phyloP scores from a whole-genome alignment of 2,888 invertebrate genomes.

The Sympetrum striolatum region DNA sequence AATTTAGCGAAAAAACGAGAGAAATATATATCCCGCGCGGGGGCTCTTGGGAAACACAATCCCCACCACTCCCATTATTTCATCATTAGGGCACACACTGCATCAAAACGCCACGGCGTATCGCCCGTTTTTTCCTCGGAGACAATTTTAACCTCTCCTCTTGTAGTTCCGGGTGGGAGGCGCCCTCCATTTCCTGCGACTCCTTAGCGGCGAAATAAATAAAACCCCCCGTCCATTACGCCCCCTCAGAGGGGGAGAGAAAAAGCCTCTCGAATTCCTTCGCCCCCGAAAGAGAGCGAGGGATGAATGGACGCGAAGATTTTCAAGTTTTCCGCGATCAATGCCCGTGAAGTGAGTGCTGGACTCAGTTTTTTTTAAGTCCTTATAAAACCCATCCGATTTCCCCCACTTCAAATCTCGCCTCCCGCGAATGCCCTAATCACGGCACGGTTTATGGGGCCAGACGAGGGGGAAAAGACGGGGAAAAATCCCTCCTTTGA shows the following conservation, averaged over 20 bases:
- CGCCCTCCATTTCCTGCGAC: background rate
- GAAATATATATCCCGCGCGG: background rate
- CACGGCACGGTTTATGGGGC: background rate
- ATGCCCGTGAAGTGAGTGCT: background rate
- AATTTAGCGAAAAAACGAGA: background rate
- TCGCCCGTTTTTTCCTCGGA: background rate
- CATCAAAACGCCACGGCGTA: conserved; percentile 24
- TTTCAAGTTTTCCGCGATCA: background rate
- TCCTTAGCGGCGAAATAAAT: background rate
- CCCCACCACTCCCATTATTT: conserved; percentile 12
- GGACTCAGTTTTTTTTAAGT: background rate
- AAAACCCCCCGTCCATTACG: background rate
- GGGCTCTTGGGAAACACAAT: conserved; percentile 12
- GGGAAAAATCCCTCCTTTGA: background rate
- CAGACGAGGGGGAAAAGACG: background rate
- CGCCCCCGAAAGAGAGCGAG: background rate
- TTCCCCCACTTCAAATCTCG: background rate
- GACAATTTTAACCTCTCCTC: background rate
- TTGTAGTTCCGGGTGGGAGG: background rate
- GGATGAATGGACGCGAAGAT: background rate
- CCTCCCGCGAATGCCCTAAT: background rate
- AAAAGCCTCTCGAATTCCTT: background rate
- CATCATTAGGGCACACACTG: conserved; percentile 37
- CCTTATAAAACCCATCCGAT: background rate
- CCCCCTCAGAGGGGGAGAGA: background rate